Evolutionary conservation across 64 coral and sea anemone species (phyloP), one percentile per base, ranked within the genome.

Genomic region (Hydrozoanthus tunicans): DNA sequence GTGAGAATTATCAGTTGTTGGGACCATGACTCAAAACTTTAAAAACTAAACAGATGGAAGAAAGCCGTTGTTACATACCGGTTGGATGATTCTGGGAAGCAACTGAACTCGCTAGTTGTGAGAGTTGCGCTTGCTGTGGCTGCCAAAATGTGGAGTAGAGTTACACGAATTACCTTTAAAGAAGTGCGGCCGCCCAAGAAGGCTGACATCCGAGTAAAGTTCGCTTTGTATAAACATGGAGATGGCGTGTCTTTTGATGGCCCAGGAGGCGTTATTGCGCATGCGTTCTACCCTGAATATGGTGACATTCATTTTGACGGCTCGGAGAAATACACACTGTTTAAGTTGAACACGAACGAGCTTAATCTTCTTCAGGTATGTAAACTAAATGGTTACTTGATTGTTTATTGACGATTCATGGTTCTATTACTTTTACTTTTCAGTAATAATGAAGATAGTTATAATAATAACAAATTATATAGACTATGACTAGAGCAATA

Each of bases 221-320:
- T 79, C 24, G 54, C 77, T 1, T 23, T 79, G 11, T 79, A 79
- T 79, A n/a, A 79, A 6, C 77, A 79, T 20, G 77, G 77, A n/a
- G 77, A 79, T 79, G 77, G 55, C 1, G 53, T 56, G 7, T 79
- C 77, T 9, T 79, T 79, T 9, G 77, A 79, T 11, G 56, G 77
- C 1, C 77, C 77, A n/a, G 53, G 77, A 14, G 77, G 77, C 4
- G 4, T 79, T 7, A n/a, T 79, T 9, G 77, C 77, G 9, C 77
- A 79, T 20, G 55, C 77, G 9, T 79, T 79, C 77, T 79, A 57
- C n/a, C 77, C 77, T n/a, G 53, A 79, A n/a, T 79, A 79, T 58
- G 77, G 77, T 4, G 77, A 79, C 77, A 59, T 79, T 59, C 77
- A 79, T 56, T 79, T 79, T 79, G 77, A 79, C 25, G 77, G 58